Base-by-base conservation (phyloP, 2,888 invertebrate genomes). In the Pachycephus smyrnensis region DNA sequence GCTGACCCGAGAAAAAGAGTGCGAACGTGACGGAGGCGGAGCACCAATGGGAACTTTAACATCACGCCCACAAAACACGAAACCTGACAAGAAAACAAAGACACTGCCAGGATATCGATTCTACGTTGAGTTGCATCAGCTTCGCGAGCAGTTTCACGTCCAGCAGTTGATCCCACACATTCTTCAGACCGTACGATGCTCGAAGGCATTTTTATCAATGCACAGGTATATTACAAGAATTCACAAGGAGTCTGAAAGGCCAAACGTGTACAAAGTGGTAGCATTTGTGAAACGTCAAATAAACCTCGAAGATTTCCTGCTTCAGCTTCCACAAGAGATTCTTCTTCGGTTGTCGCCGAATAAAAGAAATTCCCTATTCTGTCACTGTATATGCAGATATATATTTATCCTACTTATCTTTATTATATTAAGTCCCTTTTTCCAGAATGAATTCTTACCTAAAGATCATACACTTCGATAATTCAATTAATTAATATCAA, bases 171-270 rank as follows among this genome's bases (percentile, higher is more conserved):
- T 55, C 55, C 55, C 2, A 9, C 55, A 23, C 55, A 23, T 55
- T 55, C 15, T 15, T 55, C 23, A 55, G 55, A 23, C 55, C 55
- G 55, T 55, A 55, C 15, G 55, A 55, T 23, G 55, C 23, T 23
- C 9, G n/a, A 71, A 69, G 69, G 77, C 84, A 86, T 88, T 86
- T 88, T 84, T 88, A 86, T 85, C 85, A 81, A 81, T 88, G 71
- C 55, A 71, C n/a, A 40, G 23, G 6, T 23, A 55, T 55, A 55
- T 55, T 55, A 6, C 23, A 23, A 55, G 55, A 55, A 55, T 55
- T 55, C 55, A 23, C 55, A 55, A 55, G 23, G 6, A 55, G 55
- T 55, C 55, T 55, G 23, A 23, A 55, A 55, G 55, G 80, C 82
- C 80, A 86, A 87, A 89, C 86, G 83, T 80, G 80, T 84, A 87